Evolutionary conservation across 2,113 vertebrate species (phyloP).

Genomic region (Myrmecobius fasciatus): DNA sequence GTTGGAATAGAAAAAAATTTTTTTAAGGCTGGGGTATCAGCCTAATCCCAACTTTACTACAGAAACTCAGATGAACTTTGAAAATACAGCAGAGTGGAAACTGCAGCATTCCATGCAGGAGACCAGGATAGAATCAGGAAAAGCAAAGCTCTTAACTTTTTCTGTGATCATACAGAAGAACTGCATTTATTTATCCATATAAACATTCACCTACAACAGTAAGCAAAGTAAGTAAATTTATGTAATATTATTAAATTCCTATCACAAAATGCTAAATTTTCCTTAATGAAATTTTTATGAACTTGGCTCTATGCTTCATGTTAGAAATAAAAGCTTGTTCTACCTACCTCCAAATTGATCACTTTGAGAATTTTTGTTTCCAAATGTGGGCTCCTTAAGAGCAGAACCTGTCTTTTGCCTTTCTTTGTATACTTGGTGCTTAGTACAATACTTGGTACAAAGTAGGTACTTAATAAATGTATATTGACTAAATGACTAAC

Average conservation of each 20-base stretch:
- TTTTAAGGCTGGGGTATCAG: constrained; percentile 13
- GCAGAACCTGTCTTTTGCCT: neutral
- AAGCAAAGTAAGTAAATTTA: constrained; percentile 30
- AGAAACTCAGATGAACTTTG: constrained; percentile 3
- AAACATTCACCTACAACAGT: neutral
- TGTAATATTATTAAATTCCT: constrained; percentile 29
- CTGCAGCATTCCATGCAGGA: neutral
- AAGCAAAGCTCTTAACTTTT: neutral
- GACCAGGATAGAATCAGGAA: neutral
- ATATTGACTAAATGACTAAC: neutral
- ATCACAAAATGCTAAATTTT: neutral
- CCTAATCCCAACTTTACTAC: constrained; percentile 8
- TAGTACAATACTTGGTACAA: neutral
- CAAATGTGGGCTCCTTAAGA: neutral
- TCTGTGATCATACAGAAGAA: constrained; percentile 31
- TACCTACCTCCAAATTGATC: neutral
- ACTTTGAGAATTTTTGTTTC: neutral
- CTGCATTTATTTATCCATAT: constrained; percentile 7
- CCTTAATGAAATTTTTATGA: neutral
- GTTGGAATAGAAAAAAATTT: neutral
- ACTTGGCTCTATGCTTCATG: neutral
- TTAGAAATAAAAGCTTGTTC: neutral
- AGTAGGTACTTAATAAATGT: neutral
- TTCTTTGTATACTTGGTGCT: neutral
- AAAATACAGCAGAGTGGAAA: constrained; percentile 20